Evolutionary conservation across 2,797 vertebrate species (phyloP), one percentile per base, ranked within the genome.

Genomic region (Carcharodon carcharias): DNA sequence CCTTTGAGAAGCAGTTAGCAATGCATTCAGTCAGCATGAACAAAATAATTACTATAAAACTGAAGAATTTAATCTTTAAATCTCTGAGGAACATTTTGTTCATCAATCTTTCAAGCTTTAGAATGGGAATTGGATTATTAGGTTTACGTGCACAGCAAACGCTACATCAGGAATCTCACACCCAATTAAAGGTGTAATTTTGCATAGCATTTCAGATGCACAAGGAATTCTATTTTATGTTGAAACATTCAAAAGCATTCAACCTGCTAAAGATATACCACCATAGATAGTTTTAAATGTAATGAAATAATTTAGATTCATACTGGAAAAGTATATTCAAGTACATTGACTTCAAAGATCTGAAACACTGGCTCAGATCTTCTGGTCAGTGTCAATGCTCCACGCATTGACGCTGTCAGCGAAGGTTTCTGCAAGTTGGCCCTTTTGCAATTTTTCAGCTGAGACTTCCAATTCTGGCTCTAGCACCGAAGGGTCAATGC

Each of bases 91-190:
- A 56, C 50, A 50, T 21, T 65, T 96, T 96, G 71, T 58, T 54
- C 96, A 96, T 96, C 63, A 80, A 85, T 58, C 73, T 45, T 82
- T 96, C 40, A 58, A 96, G 35, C 21, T 96, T 65, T 45, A 82
- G 61, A 88, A 85, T 5, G 40, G 28, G 26, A 94, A 8, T 45
- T 91, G 54, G 28, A 40, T n/a, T 45, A 45, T 67, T 26, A 87
- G 63, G 77, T 87, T 96, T 56, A 88, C 7, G 35, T 73, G 21
- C 56, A 87, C 18, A 50, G 14, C 4, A 58, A 26, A 8, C n/a
- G 50, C 40, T 95, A 65, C 11, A 31, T 95, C 65, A 95, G 45
- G 45, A 54, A 69, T 50, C n/a, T 45, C 21, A 69, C 40, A 63
- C 61, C 16, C 35, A 16, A 61, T 63, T 63, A n/a, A 63, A 63